Evolutionary conservation across 2,888 invertebrate species (phyloP).

Genomic region (Oxytorus armatus): DNA sequence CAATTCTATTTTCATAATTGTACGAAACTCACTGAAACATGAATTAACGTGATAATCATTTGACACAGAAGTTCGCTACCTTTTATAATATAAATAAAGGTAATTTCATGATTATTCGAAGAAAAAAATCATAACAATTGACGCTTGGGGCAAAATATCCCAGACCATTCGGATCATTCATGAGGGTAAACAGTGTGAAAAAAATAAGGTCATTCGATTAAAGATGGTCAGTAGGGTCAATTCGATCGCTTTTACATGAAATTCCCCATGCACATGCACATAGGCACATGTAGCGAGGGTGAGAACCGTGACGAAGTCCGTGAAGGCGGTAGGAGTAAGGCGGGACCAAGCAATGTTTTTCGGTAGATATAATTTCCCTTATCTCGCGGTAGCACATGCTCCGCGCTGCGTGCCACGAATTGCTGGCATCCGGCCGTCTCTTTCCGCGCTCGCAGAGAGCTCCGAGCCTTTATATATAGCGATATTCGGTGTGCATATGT

Average conservation of each 20-base stretch:
- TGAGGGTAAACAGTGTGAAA: neutral
- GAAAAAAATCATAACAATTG: too few relatives aligned
- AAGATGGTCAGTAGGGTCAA: constrained; percentile 31
- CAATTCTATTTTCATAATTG: too few relatives aligned
- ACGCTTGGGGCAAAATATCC: too few relatives aligned
- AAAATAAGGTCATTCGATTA: neutral
- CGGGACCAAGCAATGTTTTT: constrained; percentile 64
- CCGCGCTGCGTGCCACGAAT: constrained; percentile 79
- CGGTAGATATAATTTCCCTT: constrained; percentile 79
- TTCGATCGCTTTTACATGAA: neutral
- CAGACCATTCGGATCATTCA: too few relatives aligned
- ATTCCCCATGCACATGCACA: constrained; percentile 11
- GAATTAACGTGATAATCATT: too few relatives aligned
- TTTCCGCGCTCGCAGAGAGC: constrained; percentile 12
- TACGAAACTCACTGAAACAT: too few relatives aligned
- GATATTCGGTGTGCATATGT: constrained; percentile 20
- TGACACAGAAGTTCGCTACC: too few relatives aligned
- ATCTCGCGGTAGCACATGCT: constrained; percentile 81
- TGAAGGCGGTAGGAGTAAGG: constrained; percentile 50
- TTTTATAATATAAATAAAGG: too few relatives aligned
- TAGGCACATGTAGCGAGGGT: constrained; percentile 24
- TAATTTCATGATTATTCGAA: too few relatives aligned
- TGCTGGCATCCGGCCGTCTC: constrained; percentile 76
- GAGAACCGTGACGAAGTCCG: constrained; percentile 68
- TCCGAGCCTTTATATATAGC: constrained; percentile 48